Base-by-base conservation (phyloP, 2,888 invertebrate species). In the Keiferia lycopersicella region DNA sequence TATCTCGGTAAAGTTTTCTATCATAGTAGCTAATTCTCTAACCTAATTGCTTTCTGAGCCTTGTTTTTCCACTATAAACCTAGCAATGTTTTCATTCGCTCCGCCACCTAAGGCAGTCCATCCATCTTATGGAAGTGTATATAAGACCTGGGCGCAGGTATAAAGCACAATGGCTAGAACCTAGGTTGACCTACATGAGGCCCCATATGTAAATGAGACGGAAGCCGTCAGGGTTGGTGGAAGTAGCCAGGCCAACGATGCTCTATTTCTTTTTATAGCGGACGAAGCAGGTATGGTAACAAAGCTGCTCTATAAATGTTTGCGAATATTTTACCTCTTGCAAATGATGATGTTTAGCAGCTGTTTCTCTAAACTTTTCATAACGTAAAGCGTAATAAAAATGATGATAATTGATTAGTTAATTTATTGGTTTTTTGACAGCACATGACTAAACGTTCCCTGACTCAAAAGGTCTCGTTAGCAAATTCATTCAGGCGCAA, bases 181-280 rank as follows among this genome's bases (percentile, higher is more conserved):
- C 58, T 60, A 67, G 71, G 69, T 69, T 81, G 79, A 73, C 82
- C 83, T 79, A 83, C 79, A 81, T 82, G 76, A 72, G 67, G 69
- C 69, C 62, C 67, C 64, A 68, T 79, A 83, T 82, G 81, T 70
- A 77, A 80, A 82, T 80, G 68, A 64, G 71, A 67, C 77, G 81
- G 80, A 82, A 81, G 69, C 71, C 64, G 65, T 68, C 77, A 72
- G 76, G 75, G 70, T 71, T 66, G 71, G 70, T 72, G 70, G 72
- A 70, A 73, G 72, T 73, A 74, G 71, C 67, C 67, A 63, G 57
- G 63, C 65, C 51, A 62, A 30, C 56, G 56, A 14, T 56, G 56
- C 16, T 16, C 56, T 56, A 56, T 56, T 56, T 56, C 30, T 56
- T 56, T 56, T 34, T 56, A 34, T 34, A 56, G 18, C 30, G 14